Percentiles rank a stretch among this genome's conserved stretches.
Conservation (phyloP, 1,140 invertebrate species). For the Paraescarpia echinospica region DNA sequence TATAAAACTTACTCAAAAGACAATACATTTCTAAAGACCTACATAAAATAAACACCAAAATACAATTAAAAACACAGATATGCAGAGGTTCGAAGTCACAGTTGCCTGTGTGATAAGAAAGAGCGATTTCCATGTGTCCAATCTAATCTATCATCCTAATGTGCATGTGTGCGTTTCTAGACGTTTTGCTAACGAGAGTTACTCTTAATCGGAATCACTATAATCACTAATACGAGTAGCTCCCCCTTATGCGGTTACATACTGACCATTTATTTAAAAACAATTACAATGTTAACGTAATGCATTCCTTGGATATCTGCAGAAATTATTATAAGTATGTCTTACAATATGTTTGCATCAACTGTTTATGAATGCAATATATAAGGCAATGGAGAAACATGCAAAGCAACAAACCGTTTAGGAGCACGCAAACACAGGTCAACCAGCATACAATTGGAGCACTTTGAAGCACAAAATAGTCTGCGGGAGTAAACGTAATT, state of each 20-base stretch:
- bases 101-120: neutral
- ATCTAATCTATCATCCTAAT: neutral
- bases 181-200: neutral
- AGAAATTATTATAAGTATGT: neutral
- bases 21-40: neutral
- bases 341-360: neutral
- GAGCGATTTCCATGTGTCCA: neutral
- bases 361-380: neutral
- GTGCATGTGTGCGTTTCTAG: neutral
- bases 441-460: neutral
- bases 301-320: neutral
- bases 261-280: neutral
- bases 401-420: neutral
- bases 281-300: neutral
- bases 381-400: neutral
- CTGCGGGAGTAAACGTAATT: neutral
- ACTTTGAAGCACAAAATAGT: neutral
- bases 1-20: neutral
- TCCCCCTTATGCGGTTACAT: neutral
- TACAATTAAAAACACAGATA: neutral
- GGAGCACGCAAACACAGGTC: neutral
- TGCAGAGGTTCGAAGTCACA: neutral
- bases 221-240: neutral
- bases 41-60: neutral
- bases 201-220: neutral